Evolutionary conservation across 2,113 vertebrate genomes (phyloP).

Genomic region (Clupea harengus): DNA sequence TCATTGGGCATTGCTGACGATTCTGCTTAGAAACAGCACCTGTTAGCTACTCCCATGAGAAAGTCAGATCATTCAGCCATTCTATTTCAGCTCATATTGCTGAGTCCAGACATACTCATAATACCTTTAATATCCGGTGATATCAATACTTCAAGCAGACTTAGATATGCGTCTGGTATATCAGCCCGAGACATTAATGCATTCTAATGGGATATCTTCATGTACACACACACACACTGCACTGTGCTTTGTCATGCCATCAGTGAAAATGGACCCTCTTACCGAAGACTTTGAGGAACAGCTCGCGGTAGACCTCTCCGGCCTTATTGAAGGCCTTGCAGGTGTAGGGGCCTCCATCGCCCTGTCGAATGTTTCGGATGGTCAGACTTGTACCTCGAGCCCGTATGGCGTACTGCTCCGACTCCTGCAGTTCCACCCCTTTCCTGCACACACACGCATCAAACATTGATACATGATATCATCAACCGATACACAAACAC

Average conservation of each 20-base stretch:
- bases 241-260: neutral
- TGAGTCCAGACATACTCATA: neutral
- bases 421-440: slow-evolving; percentile 81
- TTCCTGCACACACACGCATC: slow-evolving; percentile 68
- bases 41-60: neutral
- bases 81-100: neutral
- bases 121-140: neutral
- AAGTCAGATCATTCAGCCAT: neutral
- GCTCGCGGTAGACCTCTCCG: slow-evolving; percentile 83
- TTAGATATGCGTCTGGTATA: neutral
- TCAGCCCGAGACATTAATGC: neutral
- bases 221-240: neutral
- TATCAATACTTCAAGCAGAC: neutral
- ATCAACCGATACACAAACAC: too few species aligned
- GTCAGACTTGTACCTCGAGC: slow-evolving; percentile 80
- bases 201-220: neutral
- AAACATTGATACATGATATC: too few species aligned
- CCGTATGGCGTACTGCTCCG: slow-evolving; percentile 78
- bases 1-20: neutral
- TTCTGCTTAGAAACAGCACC: neutral
- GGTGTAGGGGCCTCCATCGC: slow-evolving; percentile 82
- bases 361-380: slow-evolving; percentile 83
- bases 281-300: slow-evolving; percentile 96
- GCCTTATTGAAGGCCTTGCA: slow-evolving; percentile 94
- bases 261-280: slow-evolving; percentile 59